Evolutionary conservation across 2,113 vertebrate genomes (phyloP), one percentile per base, ranked within the genome.

Genomic region (Forbesichthys papilliferus): DNA sequence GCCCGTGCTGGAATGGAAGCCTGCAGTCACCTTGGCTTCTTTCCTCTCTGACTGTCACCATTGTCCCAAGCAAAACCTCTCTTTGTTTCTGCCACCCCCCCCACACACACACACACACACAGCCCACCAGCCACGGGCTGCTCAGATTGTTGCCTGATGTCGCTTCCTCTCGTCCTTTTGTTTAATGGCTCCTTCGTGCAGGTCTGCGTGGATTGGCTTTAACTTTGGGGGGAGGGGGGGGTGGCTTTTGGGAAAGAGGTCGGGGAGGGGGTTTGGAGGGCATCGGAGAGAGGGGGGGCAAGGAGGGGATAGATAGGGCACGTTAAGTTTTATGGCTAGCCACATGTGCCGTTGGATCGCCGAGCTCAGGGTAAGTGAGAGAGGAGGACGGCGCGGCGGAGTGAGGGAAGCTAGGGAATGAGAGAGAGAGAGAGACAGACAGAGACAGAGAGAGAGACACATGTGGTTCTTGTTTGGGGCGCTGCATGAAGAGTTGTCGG

Each of bases 321-420:
- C 92, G 91, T 91, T 91, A 90, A 88, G 82, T 88, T 88, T 89
- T 89, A 91, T 88, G 90, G 86, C 90, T 87, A 75, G 90, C 90
- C 89, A 90, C 91, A 91, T 87, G 90, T 92, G 92, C 90, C 93
- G 88, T 88, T 75, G 9, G 75, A 91, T 93, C 92, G 89, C 71
- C 80, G 68, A 82, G 88, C 86, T 89, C 66, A 46, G 73, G 91
- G 83, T 92, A 93, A 87, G 11, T 51, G 61, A 70, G 60, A 27
- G 58, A 56, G 47, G 36, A 42, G 33, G 52, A 64, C 51, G 27
- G 16, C 36, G 66, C 57, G 64, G 52, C 60, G 61, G 61, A 16
- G 48, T 52, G 18, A 36, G 16, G 36, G 46, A 13, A 67, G 68
- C 66, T 68, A 67, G 75, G 62, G 77, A 57, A 71, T 59, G 78